Base-by-base conservation (phyloP, 1,140 invertebrate species). In the Triops cancriformis region DNA sequence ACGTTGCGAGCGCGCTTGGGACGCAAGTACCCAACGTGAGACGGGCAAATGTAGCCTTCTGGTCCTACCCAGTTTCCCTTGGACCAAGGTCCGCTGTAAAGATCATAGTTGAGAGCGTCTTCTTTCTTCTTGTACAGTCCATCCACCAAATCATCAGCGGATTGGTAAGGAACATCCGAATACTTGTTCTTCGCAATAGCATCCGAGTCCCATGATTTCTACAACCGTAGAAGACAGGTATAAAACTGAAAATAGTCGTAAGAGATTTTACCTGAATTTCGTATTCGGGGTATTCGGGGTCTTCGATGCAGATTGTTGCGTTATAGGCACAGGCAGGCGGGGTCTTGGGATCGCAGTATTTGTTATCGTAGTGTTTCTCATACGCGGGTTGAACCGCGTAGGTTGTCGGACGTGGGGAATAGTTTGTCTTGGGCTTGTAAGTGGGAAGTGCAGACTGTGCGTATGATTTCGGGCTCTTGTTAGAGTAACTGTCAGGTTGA, bases 11-110 rank as follows among this genome's bases (percentile, higher is more conserved):
- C 84, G 10, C 85, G 74, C 75, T 81, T 82, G 7, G 84, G 84
- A 77, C 77, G 79, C 23, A 80, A 83, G 74, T 85, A 85, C 14
- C 80, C 75, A 0, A 85, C 82, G 77, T 85, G 82, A 0, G 83
- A 83, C 18, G 84, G 84, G 79, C 84, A 85, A 42, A 84, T 80
- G 75, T 82, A 85, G 6, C 84, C 83, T 75, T 81, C 81, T 6
- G 80, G 80, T 18, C 81, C 82, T 18, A 75, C 77, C 82, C 82
- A 82, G 80, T 79, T 37, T 12, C 74, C 75, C 26, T 78, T 73
- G 73, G 78, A 78, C 73, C 73, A 64, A 26, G 81, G 79, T 10
- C 81, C 81, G 42, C 77, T 81, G 77, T 81, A 81, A 79, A 79
- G 78, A 72, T 64, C 74, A 64, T 81, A 81, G 42, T 81, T 80